These are phyloP conservation scores for Drosophila prostipennis DNA, from an alignment of 2,888 invertebrate genomes.

Conservation along the genomic window DNA sequence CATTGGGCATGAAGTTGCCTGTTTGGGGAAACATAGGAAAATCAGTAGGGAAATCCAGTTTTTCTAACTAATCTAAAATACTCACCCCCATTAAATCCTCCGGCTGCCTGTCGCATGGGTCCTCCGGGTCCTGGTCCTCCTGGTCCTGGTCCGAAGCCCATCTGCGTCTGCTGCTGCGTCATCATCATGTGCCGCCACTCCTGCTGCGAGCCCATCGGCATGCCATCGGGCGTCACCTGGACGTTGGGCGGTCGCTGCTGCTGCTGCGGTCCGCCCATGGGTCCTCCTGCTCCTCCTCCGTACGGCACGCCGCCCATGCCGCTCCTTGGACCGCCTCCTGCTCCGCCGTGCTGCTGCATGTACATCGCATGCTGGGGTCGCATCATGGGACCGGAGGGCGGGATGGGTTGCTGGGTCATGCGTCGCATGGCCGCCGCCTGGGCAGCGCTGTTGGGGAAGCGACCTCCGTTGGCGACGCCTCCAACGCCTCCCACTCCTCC, in stretches of 20 bases:
- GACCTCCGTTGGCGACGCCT: slow-evolving; percentile 85
- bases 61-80: neutral
- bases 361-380: slow-evolving; percentile 87
- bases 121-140: slow-evolving; percentile 71
- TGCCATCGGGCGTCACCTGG: slow-evolving; percentile 86
- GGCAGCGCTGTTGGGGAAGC: slow-evolving; percentile 85
- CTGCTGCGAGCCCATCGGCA: slow-evolving; percentile 84
- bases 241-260: slow-evolving; percentile 87
- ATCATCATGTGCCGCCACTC: slow-evolving; percentile 85
- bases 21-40: neutral
- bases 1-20: slow-evolving; percentile 83
- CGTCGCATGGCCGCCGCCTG: slow-evolving; percentile 86
- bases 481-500: slow-evolving; percentile 71
- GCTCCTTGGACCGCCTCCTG: slow-evolving; percentile 79
- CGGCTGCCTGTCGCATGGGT: slow-evolving; percentile 82
- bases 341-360: slow-evolving; percentile 84
- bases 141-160: slow-evolving; percentile 76
- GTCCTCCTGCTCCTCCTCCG: slow-evolving; percentile 82
- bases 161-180: slow-evolving; percentile 84
- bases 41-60: neutral
- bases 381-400: slow-evolving; percentile 90
- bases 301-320: slow-evolving; percentile 79
- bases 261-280: slow-evolving; percentile 84
- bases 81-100: slow-evolving; percentile 82
- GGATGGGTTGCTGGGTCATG: slow-evolving; percentile 89